Evolutionary conservation across 2,797 vertebrate species (phyloP).

Genomic region (Aythya fuligula): DNA sequence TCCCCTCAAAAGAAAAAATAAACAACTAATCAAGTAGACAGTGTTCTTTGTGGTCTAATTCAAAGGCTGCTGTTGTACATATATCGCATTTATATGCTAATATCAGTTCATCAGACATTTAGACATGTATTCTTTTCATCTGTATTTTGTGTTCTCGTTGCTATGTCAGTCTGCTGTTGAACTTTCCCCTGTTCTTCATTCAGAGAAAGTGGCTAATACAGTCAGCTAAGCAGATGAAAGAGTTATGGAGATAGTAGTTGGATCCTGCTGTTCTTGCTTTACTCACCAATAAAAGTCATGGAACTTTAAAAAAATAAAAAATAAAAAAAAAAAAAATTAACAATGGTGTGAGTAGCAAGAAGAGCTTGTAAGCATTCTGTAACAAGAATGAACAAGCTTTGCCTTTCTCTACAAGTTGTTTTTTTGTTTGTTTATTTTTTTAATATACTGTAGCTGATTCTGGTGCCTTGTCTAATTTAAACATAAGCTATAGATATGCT

Average conservation of each 20-base stretch:
- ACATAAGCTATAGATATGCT: slow-evolving; percentile 2
- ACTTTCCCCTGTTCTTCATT: slow-evolving; percentile 42
- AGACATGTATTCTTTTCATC: slow-evolving; percentile 51
- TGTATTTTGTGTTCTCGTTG: slow-evolving; percentile 52
- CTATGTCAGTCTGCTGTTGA: slow-evolving; percentile 57
- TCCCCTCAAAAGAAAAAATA: slow-evolving; percentile 66
- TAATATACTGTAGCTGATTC: background rate
- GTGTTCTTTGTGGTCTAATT: slow-evolving; percentile 67
- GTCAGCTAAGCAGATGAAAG: slow-evolving; percentile 50
- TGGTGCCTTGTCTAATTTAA: background rate
- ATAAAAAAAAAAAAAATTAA: background rate
- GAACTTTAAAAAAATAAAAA: background rate
- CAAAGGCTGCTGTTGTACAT: slow-evolving; percentile 53
- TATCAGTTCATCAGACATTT: slow-evolving; percentile 56
- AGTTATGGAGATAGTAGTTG: background rate
- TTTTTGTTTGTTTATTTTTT: background rate
- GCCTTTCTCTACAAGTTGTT: background rate
- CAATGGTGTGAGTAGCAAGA: background rate
- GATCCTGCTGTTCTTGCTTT: slow-evolving; percentile 46
- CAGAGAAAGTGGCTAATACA: slow-evolving; percentile 45
- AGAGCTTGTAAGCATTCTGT: background rate
- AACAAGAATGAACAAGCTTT: background rate
- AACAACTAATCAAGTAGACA: slow-evolving; percentile 71
- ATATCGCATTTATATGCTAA: slow-evolving; percentile 52
- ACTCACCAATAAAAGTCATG: background rate